Base-by-base conservation (phyloP, 2,888 invertebrate species). In the Ernsta delagoae region DNA sequence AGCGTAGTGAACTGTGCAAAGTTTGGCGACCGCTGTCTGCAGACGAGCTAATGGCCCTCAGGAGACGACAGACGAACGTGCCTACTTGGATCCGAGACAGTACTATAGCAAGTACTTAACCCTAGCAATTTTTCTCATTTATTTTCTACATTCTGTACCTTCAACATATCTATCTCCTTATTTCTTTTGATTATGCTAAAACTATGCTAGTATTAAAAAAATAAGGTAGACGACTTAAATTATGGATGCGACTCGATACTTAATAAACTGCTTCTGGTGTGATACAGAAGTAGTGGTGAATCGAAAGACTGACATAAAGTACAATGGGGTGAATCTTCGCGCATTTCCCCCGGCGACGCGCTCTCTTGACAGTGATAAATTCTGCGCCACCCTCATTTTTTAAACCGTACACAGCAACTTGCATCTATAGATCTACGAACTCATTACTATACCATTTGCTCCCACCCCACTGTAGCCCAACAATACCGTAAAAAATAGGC, bases 361-460 rank as follows among this genome's bases (percentile, higher is more conserved):
- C 70, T 76, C 73, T 77, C 75, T 73, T 75, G 77, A 75, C 78
- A 77, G 77, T 79, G 79, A 80, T 80, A 77, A 80, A 79, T 83
- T 81, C 72, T 70, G 71, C 75, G 75, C 82, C 83, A 84, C 87
- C 87, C 88, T 85, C 78, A 75, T 79, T 76, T 84, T 83, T 84
- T 84, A 84, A 50, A 80, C 78, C 72, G 74, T 75, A 74, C 76
- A 45, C 45, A 73, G 77, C 78, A 75, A 78, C 75, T 78, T 76
- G 75, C 75, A 75, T 74, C 73, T 73, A 76, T 74, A 79, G 77
- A 74, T 82, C 80, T 83, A 80, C 78, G 80, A 48, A 81, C 81
- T 88, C 88, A 89, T 89, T 89, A 86, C 81, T 79, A 84, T 80
- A 80, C 80, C 81, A 82, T 84, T 75, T 71, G 73, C 83, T 83